A percentile compares a stretch with the other conserved stretches of the same genome.
These are phyloP conservation scores for Nematolebias whitei DNA, from an alignment of 2,113 vertebrate genomes.

Conservation along the genomic window DNA sequence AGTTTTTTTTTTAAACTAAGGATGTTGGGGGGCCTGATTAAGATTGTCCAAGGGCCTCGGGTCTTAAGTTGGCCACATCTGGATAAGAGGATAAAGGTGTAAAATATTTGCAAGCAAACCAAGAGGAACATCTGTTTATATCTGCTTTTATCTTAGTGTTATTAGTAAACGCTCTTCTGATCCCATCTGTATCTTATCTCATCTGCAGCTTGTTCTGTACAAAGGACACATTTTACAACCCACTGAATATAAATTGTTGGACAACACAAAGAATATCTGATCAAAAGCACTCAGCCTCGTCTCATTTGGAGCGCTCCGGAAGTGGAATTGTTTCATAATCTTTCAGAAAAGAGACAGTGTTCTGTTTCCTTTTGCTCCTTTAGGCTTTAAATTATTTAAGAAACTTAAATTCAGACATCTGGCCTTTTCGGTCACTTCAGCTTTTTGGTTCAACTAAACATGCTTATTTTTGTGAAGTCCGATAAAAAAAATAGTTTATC, in stretches of 20 bases:
- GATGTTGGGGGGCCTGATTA: no score
- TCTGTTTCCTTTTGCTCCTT: not conserved
- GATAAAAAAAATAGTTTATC: not conserved
- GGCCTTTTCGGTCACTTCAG: no score
- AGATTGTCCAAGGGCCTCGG: no score
- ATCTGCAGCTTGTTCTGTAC: constrained; percentile 64
- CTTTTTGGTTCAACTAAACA: no score
- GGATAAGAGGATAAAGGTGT: not conserved
- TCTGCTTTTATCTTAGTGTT: constrained; percentile 31
- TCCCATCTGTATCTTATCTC: constrained; percentile 68
- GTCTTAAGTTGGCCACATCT: no score
- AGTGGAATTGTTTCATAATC: not conserved
- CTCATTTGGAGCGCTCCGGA: not conserved
- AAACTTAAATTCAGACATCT: not conserved
- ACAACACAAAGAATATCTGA: constrained; percentile 19
- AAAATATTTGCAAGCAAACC: constrained; percentile 16
- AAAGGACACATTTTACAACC: constrained; percentile 60
- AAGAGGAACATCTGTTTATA: not conserved
- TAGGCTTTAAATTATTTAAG: no score
- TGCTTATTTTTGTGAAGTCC: no score
- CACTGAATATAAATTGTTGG: constrained; percentile 30
- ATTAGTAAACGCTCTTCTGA: constrained; percentile 57
- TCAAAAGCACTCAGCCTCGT: constrained; percentile 2
- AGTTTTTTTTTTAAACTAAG: no score
- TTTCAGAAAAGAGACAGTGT: not conserved